Evolutionary conservation across 2,797 vertebrate genomes (phyloP).

Genomic region (Falco columbarius): DNA sequence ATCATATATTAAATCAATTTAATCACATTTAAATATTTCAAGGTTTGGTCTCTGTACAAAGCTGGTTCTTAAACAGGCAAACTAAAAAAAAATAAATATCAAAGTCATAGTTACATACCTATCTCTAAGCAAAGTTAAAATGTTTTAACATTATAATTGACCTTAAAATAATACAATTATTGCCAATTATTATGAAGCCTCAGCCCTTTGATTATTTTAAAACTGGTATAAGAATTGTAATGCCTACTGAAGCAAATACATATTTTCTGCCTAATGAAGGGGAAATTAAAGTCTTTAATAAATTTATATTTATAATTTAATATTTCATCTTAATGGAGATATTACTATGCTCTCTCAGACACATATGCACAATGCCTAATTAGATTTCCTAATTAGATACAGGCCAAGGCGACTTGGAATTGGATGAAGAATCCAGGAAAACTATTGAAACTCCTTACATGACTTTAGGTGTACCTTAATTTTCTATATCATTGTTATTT

Average conservation of each 20-base stretch:
- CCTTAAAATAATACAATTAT: background rate
- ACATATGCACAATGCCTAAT: background rate
- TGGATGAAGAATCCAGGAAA: background rate
- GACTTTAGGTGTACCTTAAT: background rate
- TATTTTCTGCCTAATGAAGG: background rate
- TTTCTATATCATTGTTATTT: background rate
- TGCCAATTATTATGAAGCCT: background rate
- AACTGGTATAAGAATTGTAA: background rate
- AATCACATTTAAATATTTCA: constrained; percentile 67
- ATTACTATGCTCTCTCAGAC: background rate
- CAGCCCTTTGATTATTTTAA: background rate
- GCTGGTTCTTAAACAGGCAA: background rate
- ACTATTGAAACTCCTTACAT: background rate
- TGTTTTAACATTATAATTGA: background rate
- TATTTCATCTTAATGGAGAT: background rate
- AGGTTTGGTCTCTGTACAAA: background rate
- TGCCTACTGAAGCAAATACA: background rate
- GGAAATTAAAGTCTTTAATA: background rate
- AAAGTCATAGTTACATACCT: background rate
- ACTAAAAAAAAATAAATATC: background rate
- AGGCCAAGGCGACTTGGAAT: background rate
- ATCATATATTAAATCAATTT: constrained; percentile 66
- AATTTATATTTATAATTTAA: background rate
- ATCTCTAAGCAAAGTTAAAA: background rate
- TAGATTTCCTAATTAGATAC: background rate